Evolutionary conservation across 2,113 vertebrate genomes (phyloP), one percentile per base, ranked within the genome.

Genomic region (Carassius carassius): DNA sequence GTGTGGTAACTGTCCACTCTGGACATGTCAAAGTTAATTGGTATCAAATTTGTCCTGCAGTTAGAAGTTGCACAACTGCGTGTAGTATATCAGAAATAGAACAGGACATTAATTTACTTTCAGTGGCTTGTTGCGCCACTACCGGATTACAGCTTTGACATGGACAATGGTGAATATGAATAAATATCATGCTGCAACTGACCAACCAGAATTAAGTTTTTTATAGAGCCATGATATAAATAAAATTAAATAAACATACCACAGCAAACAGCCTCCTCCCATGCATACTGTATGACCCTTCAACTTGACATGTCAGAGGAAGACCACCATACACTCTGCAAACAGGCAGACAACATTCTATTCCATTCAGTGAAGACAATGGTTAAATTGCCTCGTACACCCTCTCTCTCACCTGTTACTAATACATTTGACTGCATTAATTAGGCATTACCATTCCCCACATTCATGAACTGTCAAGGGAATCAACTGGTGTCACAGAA

Each of bases 381-480:
- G 25, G 16, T 37, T 78, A 17, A 81, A 81, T 69, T 67, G 62
- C 44, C 62, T 51, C 19, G 5, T n/a, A n/a, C 62, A 67, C 60
- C 47, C 23, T 25, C 44, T 67, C 44, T 2, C 44, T 67, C 78
- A 81, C 78, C 60, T 81, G 41, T 67, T 49, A 81, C 41, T 69
- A 65, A 81, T 81, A 41, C 14, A 51, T 81, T 81, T 81, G 60
- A 49, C 62, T n/a, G 78, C 62, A 29, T 67, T 81, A 67, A 81
- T 81, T 81, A 81, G 62, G 62, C 23, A 67, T 81, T 51, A 17
- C 14, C 78, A 67, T 49, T 21, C 4, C 44, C 7, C 37, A 47
- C 78, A 81, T 81, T 21, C 78, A 81, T 21, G 23, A 49, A 62
- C 60, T 51, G 78, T 67, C 78, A 81, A 81, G 69, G 7, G 10